Percentiles rank a stretch among this genome's conserved stretches.
These are phyloP conservation scores for Cnemophilus loriae DNA, from an alignment of 2,113 vertebrate genomes.

Conservation along the genomic window DNA sequence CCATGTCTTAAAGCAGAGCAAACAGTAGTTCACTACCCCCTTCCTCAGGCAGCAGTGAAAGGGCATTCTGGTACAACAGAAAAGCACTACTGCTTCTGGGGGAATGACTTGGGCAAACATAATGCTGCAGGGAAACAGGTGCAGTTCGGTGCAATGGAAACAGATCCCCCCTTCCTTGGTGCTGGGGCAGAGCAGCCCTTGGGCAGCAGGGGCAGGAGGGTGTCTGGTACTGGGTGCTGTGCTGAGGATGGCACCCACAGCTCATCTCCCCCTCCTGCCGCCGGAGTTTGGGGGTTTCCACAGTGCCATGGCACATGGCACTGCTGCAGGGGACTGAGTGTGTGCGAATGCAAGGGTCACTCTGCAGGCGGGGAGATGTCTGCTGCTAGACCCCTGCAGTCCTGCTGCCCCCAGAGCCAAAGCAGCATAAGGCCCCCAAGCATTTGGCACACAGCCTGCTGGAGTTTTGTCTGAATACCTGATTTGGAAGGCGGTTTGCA, in stretches of 20 bases:
- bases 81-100: background rate
- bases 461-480: background rate
- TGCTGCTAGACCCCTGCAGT: background rate
- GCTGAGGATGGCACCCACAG: background rate
- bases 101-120: background rate
- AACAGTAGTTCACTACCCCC: background rate
- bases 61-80: background rate
- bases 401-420: background rate
- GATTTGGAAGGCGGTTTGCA: background rate
- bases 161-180: fast-evolving
- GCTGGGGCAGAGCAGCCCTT: background rate
- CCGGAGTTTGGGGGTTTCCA: fast-evolving
- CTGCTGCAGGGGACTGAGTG: fast-evolving
- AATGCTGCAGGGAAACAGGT: background rate
- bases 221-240: background rate
- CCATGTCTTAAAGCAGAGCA: background rate
- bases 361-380: background rate
- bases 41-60: background rate
- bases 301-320: background rate
- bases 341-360: background rate
- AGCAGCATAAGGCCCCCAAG: background rate
- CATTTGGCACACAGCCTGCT: background rate
- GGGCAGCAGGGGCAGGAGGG: background rate
- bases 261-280: background rate
- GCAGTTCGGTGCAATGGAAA: background rate